phyloP scores from a whole-genome alignment of 1,140 invertebrate genomes.

The Yoshiicerus persimilis region DNA sequence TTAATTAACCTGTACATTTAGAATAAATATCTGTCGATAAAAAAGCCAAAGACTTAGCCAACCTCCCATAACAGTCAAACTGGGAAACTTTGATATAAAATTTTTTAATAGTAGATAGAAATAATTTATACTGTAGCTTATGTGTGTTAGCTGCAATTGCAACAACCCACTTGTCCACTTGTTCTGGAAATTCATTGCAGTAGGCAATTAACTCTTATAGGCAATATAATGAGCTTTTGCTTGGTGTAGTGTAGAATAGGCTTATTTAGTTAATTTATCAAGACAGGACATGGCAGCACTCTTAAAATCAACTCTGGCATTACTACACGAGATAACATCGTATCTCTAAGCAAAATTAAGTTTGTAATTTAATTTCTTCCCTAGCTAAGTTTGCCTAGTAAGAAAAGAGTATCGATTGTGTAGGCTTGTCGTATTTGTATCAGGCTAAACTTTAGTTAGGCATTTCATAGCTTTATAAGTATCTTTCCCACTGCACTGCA shows the following conservation, averaged over 20 bases:
- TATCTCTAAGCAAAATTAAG: neutral
- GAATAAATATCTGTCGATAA: neutral
- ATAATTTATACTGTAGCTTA: neutral
- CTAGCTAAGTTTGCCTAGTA: neutral
- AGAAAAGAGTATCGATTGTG: neutral
- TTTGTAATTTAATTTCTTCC: slow-evolving; percentile 16
- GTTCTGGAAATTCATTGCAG: neutral
- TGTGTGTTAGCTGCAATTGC: neutral
- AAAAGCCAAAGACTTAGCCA: neutral
- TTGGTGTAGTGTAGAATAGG: neutral
- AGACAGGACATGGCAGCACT: neutral
- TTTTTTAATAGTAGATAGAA: neutral
- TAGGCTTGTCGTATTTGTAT: neutral
- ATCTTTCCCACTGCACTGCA: neutral
- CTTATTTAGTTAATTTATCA: neutral
- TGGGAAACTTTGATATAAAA: too few species aligned
- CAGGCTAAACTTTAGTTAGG: neutral
- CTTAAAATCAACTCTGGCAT: neutral
- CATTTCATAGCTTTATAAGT: neutral
- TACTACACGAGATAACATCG: neutral
- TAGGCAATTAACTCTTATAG: neutral
- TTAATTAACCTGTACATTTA: neutral
- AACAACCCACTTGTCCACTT: neutral
- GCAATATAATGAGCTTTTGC: neutral
- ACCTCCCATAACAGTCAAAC: too few species aligned